Percentiles rank a stretch among this genome's conserved stretches.
phyloP scores from a whole-genome alignment of 1,140 invertebrate genomes.

The Drosophila parabipectinata region DNA sequence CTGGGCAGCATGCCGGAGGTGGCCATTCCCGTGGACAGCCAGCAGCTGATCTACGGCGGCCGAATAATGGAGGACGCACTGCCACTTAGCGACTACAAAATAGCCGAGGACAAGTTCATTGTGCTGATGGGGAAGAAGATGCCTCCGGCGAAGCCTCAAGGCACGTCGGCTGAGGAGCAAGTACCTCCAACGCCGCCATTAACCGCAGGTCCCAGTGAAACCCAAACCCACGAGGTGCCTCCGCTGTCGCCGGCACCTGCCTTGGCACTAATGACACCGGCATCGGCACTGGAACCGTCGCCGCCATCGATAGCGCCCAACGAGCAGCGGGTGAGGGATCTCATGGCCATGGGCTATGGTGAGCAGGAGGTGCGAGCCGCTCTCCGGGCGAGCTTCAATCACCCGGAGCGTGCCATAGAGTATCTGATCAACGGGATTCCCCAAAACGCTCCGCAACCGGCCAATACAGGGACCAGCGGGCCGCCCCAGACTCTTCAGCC shows the following conservation, averaged over 20 bases:
- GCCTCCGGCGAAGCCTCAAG: background rate
- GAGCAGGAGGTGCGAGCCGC: constrained; percentile 69
- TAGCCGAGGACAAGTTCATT: constrained; percentile 61
- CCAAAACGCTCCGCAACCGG: background rate
- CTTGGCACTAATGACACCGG: background rate
- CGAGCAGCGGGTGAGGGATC: constrained; percentile 54
- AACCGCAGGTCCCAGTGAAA: background rate
- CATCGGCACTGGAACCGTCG: background rate
- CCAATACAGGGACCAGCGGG: background rate
- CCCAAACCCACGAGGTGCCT: background rate
- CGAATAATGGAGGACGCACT: constrained; percentile 67
- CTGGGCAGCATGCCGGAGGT: constrained; percentile 48
- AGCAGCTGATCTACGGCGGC: constrained; percentile 69
- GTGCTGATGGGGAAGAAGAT: constrained; percentile 66
- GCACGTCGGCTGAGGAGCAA: constrained; percentile 1
- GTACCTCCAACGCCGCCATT: constrained; percentile 12
- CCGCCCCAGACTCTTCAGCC: constrained; percentile 12
- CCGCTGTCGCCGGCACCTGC: background rate
- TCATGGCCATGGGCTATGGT: constrained; percentile 69
- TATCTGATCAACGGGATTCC: constrained; percentile 68
- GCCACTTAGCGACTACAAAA: constrained; percentile 52
- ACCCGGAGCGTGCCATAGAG: constrained; percentile 78
- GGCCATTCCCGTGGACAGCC: constrained; percentile 43
- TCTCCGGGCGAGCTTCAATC: constrained; percentile 71
- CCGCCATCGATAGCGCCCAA: constrained; percentile 20